Base-by-base conservation (phyloP, 1,140 invertebrate species). In the Mercenaria mercenaria region DNA sequence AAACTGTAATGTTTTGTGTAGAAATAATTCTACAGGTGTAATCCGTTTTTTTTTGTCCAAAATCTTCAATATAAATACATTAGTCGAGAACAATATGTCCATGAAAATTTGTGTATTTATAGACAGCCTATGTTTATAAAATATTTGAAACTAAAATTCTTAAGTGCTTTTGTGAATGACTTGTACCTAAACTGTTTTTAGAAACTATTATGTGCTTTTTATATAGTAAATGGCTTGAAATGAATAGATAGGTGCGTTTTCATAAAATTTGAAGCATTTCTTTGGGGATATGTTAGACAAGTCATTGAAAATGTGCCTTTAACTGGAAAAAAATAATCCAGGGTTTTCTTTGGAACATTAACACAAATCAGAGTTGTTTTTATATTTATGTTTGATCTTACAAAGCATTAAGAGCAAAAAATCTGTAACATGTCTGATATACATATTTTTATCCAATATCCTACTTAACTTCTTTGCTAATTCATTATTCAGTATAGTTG, bases 41-140 rank as follows among this genome's bases (percentile, higher is more conserved):
- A n/a, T 64, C 59, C 59, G 11, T 23, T 23, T 10, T 23, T 23
- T 10, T n/a, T 64, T 23, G 26, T 64, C 0, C 6, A 20, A 64
- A 64, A 64, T 64, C 59, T 64, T 64, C 59, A 29, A n/a, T 64
- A 15, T 64, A 26, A 64, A 64, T 29, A 64, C 59, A 64, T 64
- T 64, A 29, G 6, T 29, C 26, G 10, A 64, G 26, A 64, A 64
- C 10, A 64, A 64, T 64, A 64, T 4, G 15, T 47, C 15, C 1
- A 26, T 1, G n/a, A 6, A 64, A 29, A 15, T 20, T 29, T 29
- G 59, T 64, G 23, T 29, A 64, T 29, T n/a, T 64, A n/a, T 29
- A 15, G 1, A 15, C 26, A 29, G 29, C 59, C 59, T 29, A 29
- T 8, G 26, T 64, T 64, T 64, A 64, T 29, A 64, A 64, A 64